phyloP scores from a whole-genome alignment of 2,797 vertebrate genomes.

The Manis pentadactyla region DNA sequence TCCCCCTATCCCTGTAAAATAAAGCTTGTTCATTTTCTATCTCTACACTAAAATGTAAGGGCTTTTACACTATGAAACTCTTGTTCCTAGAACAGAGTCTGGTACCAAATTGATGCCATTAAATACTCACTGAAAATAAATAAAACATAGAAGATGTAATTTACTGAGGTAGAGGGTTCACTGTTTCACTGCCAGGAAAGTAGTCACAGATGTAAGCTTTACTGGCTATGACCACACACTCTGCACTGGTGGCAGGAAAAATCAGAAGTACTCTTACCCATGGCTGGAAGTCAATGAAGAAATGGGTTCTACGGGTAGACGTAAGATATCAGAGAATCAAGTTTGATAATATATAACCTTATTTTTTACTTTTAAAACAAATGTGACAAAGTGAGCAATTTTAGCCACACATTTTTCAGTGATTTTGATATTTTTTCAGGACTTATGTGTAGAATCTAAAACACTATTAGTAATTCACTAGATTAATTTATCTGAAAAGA shows the following conservation, averaged over 20 bases:
- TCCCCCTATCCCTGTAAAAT: background rate
- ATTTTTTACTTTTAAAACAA: background rate
- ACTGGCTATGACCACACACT: background rate
- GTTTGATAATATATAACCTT: background rate
- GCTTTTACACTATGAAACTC: background rate
- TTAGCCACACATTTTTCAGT: background rate
- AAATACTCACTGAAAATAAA: background rate
- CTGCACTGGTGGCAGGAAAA: background rate
- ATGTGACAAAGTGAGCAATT: background rate
- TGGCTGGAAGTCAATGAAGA: background rate
- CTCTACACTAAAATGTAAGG: background rate
- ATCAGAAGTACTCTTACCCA: background rate
- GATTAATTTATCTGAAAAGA: background rate
- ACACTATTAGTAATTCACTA: background rate
- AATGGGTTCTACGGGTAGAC: background rate
- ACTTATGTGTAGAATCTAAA: background rate
- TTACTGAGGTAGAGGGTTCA: background rate
- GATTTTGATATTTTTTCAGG: background rate
- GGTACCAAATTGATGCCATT: background rate
- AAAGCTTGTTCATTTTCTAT: background rate
- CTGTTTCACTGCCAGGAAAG: background rate
- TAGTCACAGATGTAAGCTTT: background rate
- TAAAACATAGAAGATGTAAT: background rate
- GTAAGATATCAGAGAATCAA: background rate
- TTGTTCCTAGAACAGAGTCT: background rate